phyloP scores from a whole-genome alignment of 2,797 vertebrate species.

The Esox masquinongy region DNA sequence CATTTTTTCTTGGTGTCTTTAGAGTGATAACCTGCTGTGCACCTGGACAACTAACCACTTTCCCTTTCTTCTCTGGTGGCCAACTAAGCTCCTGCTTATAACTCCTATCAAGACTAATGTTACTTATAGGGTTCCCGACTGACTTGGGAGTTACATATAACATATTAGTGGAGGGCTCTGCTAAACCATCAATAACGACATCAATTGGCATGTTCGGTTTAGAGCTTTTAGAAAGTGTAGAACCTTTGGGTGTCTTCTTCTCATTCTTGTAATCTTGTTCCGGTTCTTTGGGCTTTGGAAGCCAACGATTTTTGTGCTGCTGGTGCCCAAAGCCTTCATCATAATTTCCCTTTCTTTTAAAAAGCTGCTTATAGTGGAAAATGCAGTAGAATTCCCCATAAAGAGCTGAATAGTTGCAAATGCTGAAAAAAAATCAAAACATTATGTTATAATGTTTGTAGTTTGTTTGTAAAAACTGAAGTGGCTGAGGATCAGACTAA shows the following conservation, averaged over 20 bases:
- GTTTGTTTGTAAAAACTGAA: not conserved
- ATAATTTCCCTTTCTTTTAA: conserved; percentile 75
- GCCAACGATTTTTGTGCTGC: conserved; percentile 78
- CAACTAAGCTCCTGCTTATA: conserved; percentile 69
- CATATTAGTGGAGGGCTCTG: conserved; percentile 20
- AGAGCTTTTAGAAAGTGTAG: conserved; percentile 2
- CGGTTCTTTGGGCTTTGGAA: conserved; percentile 54
- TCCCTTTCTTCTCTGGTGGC: conserved; percentile 68
- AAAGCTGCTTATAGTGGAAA: conserved; percentile 80
- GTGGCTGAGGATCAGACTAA: too few species aligned
- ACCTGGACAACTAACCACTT: not conserved
- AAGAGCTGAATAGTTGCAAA: conserved; percentile 79
- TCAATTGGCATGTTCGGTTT: conserved; percentile 31
- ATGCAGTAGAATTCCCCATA: conserved; percentile 82
- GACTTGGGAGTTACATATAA: conserved; percentile 27
- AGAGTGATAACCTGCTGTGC: conserved; percentile 1
- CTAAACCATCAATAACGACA: conserved; percentile 14
- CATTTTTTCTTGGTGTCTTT: conserved; percentile 33
- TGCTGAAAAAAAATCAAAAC: conserved; percentile 72
- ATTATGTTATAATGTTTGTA: conserved; percentile 2
- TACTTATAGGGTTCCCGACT: conserved; percentile 7
- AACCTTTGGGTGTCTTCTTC: conserved; percentile 24
- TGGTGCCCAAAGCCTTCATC: conserved; percentile 77
- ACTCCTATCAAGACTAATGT: conserved; percentile 40
- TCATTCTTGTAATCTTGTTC: conserved; percentile 41